Base-by-base conservation (phyloP, 2,797 vertebrate species). In the Sitta carolinensis region DNA sequence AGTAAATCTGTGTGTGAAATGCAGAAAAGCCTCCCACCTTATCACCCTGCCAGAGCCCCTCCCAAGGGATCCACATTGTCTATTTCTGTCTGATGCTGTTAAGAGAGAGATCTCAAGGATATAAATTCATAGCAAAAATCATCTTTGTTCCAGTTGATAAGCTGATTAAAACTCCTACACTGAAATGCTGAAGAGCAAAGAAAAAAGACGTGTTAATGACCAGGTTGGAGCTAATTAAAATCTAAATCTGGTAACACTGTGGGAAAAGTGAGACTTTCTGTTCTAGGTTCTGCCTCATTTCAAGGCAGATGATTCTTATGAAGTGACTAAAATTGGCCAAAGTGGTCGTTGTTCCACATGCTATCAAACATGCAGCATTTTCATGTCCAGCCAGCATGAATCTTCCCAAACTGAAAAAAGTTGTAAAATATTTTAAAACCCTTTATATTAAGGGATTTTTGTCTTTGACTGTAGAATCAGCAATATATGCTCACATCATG, bases 321-420 rank as follows among this genome's bases (percentile, higher is more conserved):
- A 75, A 84, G n/a, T 29, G 30, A 51, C 32, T 40, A 13, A 79
- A 79, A 51, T 12, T 50, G 23, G 14, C n/a, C n/a, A 48, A 67
- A 63, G 18, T 12, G 10, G 18, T 62, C 1, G 0, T 34, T 70
- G 40, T 55, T 63, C 34, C 40, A 36, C 1, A 1, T 2, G 2
- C 19, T 67, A 4, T 30, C 5, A 38, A 48, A 78, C 11, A 30
- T 5, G 17, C 77, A 81, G 36, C 40, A 36, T 52, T 79, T 36
- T 12, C 5, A 0, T 25, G 8, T 72, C n/a, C 48, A 61, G 38
- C 30, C 26, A 72, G 12, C n/a, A 30, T 4, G 19, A 89, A 14
- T 30, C 36, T 84, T 20, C 27, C 19, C 27, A 42, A n/a, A 25
- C 7, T 72, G 34, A 59, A 77, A 82, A 69, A 59, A 34, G 8